Evolutionary conservation across 2,797 vertebrate species (phyloP).

Genomic region (Synanceia verrucosa): DNA sequence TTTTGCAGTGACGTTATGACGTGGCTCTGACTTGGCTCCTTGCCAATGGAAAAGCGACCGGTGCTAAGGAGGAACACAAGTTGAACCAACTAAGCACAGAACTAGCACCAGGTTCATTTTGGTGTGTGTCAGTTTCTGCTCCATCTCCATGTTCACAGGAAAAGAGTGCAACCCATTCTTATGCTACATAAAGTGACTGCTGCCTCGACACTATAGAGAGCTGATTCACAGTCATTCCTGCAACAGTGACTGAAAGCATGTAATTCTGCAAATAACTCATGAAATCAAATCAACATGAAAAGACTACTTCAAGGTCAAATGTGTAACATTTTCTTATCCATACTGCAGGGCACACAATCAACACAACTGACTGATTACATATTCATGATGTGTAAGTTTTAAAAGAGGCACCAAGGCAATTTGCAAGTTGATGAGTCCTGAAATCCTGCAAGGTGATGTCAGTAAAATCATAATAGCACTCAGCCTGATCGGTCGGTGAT

Average conservation of each 20-base stretch:
- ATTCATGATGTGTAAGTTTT: constrained; percentile 12
- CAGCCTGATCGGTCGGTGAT: neutral
- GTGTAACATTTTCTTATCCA: neutral
- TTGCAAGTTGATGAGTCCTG: constrained; percentile 28
- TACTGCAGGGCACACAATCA: neutral
- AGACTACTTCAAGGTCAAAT: neutral
- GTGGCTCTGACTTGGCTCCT: too few relatives aligned
- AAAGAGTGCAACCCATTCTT: neutral
- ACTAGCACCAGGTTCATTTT: too few relatives aligned
- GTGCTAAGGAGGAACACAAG: too few relatives aligned
- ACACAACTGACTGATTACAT: constrained; percentile 7
- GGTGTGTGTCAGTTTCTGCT: too few relatives aligned
- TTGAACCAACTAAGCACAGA: too few relatives aligned
- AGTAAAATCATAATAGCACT: constrained; percentile 21
- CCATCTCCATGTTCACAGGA: neutral
- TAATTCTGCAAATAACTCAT: neutral
- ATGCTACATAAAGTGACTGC: neutral
- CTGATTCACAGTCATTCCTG: neutral
- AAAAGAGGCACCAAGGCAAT: constrained; percentile 18
- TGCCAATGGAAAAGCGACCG: too few relatives aligned
- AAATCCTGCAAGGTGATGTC: constrained; percentile 27
- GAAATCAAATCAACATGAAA: neutral
- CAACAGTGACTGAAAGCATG: neutral
- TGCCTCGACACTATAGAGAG: neutral
- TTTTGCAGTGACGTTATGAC: too few relatives aligned